These are phyloP conservation scores for Drosophila ironensis DNA, from an alignment of 1,140 invertebrate genomes.

Conservation along the genomic window DNA sequence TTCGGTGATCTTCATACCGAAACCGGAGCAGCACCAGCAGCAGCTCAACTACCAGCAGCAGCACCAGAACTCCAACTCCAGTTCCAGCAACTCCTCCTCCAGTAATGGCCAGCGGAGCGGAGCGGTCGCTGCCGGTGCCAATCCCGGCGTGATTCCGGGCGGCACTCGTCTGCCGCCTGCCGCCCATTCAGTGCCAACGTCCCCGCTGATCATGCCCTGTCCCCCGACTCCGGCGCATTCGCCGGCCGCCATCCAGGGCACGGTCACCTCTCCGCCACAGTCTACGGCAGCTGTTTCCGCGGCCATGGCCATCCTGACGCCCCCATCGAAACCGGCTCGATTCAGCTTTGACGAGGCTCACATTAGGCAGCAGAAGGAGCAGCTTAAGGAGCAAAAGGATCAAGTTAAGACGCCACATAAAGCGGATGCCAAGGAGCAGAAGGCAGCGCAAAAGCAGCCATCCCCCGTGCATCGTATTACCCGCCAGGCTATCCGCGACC, in stretches of 20 bases:
- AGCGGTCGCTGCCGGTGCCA: conserved; percentile 2
- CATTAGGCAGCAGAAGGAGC: conserved; percentile 51
- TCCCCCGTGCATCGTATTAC: conserved; percentile 81
- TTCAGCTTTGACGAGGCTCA: conserved; percentile 78
- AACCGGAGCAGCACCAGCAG: conserved; percentile 83
- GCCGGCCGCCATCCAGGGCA: conserved; percentile 67
- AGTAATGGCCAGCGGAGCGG: conserved; percentile 49
- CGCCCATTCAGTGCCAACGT: conserved; percentile 86
- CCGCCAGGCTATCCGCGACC: conserved; percentile 84
- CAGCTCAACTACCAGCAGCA: conserved; percentile 74
- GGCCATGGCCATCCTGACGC: conserved; percentile 76
- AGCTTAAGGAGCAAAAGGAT: conserved; percentile 1
- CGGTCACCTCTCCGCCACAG: conserved; percentile 66
- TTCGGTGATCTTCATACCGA: conserved; percentile 94
- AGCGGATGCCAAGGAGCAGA: conserved; percentile 4
- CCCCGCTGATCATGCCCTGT: conserved; percentile 84
- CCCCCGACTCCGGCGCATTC: conserved; percentile 82
- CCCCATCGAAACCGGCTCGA: conserved; percentile 44
- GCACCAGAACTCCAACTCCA: conserved; percentile 83
- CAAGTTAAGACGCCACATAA: conserved; percentile 21
- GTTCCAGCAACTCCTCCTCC: conserved; percentile 81
- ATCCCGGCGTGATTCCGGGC: conserved; percentile 3
- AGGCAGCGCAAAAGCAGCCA: background rate
- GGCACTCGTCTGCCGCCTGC: conserved; percentile 43
- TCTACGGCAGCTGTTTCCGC: conserved; percentile 62